Conservation (phyloP, 2,888 invertebrate genomes). For the Pollenia griseotomentosa region DNA sequence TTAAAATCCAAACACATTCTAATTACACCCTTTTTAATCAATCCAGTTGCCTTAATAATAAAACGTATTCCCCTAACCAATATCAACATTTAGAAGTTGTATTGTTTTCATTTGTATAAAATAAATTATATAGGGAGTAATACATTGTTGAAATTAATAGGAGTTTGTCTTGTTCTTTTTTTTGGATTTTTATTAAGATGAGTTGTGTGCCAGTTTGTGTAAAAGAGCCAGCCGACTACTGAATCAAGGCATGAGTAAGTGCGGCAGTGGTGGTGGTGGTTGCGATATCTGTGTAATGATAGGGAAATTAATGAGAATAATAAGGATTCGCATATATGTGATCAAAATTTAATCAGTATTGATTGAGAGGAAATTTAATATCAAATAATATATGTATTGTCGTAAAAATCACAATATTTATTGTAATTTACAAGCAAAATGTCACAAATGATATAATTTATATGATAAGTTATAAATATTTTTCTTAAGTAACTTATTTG, state of each 20-base stretch:
- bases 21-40: no score
- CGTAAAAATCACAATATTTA: conserved; percentile 38
- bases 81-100: not conserved
- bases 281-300: conserved; percentile 24
- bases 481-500: not conserved
- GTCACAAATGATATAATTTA: conserved; percentile 10
- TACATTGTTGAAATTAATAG: conserved; percentile 49
- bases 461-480: not conserved
- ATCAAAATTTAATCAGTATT: conserved; percentile 63
- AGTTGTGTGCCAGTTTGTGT: conserved; percentile 23
- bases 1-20: no score
- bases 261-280: not conserved
- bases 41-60: no score
- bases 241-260: not conserved
- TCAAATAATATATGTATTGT: not conserved
- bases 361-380: conserved; percentile 26
- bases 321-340: conserved; percentile 53
- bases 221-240: not conserved
- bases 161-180: conserved; percentile 9
- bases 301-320: conserved; percentile 43
- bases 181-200: conserved; percentile 26
- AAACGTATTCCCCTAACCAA: conserved; percentile 9
- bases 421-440: conserved; percentile 31
- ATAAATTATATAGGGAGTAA: conserved; percentile 21
- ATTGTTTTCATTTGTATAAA: conserved; percentile 10